Evolutionary conservation across 1,140 invertebrate species (phyloP).

Genomic region (Aleiodes sp.): DNA sequence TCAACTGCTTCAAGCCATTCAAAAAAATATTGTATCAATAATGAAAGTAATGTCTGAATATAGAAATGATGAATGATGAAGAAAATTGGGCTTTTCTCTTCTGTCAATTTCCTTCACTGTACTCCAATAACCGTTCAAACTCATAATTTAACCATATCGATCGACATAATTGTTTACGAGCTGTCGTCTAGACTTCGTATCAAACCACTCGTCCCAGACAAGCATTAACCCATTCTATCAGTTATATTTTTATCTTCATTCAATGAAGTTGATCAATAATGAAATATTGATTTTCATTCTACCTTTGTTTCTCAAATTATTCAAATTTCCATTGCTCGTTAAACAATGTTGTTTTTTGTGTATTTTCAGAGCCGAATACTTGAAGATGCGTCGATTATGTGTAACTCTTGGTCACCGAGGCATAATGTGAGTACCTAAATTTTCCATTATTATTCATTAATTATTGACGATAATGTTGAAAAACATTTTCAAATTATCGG

Average conservation of each 20-base stretch:
- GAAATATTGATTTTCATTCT: not conserved
- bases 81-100: not conserved
- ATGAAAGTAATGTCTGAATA: no score
- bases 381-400: constrained; percentile 88
- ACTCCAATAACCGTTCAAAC: not conserved
- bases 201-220: not conserved
- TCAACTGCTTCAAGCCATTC: no score
- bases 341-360: no score
- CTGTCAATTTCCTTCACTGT: no score
- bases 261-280: not conserved
- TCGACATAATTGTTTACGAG: constrained; percentile 17
- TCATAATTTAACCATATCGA: constrained; percentile 24
- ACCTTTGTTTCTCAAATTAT: not conserved
- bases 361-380: constrained; percentile 84
- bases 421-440: constrained; percentile 79
- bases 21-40: no score
- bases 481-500: constrained; percentile 1
- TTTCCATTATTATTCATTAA: no score
- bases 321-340: no score
- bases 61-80: not conserved
- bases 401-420: constrained; percentile 87
- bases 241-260: not conserved
- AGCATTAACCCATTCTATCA: not conserved
- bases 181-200: constrained; percentile 19
- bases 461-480: not conserved